Conservation (phyloP, 2,797 vertebrate species). For the Alauda arvensis region DNA sequence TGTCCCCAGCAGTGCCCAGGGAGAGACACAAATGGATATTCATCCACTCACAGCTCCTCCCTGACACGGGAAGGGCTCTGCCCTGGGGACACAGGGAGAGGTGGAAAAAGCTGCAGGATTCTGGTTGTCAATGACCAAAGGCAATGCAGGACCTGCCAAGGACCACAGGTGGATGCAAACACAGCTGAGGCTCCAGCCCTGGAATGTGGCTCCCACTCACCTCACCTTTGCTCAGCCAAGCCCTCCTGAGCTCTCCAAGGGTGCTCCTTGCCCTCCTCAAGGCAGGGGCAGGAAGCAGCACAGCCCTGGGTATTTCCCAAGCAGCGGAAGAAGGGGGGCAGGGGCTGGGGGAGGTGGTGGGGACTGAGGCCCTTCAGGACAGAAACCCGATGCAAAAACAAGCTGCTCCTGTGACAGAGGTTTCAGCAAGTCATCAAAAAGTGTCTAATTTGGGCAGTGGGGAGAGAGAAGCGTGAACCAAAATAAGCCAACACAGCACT, state of each 20-base stretch:
- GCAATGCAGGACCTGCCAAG: fast-evolving
- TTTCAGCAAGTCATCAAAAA: neutral
- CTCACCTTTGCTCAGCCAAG: neutral
- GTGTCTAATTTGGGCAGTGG: neutral
- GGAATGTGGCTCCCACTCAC: neutral
- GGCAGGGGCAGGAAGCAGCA: neutral
- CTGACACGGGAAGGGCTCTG: no score
- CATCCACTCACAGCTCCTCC: neutral
- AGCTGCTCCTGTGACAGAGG: neutral
- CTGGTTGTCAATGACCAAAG: fast-evolving
- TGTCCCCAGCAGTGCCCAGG: neutral
- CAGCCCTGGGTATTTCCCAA: neutral
- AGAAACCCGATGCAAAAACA: neutral
- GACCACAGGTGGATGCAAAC: fast-evolving
- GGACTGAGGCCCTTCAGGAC: neutral
- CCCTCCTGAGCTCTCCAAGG: fast-evolving
- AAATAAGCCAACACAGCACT: neutral
- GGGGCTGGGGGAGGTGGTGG: neutral
- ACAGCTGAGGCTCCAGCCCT: neutral
- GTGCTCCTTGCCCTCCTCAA: neutral
- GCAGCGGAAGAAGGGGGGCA: neutral
- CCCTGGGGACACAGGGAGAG: neutral
- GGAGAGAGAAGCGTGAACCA: neutral
- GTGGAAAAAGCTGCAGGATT: neutral
- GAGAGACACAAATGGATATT: fast-evolving